These are phyloP conservation scores for Darevskia nairensis DNA, from an alignment of 2,797 vertebrate species.

Conservation along the genomic window DNA sequence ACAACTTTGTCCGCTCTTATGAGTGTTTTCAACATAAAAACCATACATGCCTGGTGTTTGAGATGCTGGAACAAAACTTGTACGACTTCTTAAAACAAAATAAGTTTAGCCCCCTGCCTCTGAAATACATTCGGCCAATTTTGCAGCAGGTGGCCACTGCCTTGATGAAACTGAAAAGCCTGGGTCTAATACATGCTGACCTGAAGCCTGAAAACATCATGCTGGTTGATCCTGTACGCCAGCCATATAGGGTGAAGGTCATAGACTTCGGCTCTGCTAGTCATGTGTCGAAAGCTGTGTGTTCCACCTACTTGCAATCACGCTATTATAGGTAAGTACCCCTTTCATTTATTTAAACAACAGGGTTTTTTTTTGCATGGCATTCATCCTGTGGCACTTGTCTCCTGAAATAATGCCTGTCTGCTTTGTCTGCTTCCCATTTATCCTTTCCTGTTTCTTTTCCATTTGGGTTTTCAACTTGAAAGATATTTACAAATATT, in stretches of 20 bases:
- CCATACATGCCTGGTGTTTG: slow-evolving; percentile 98
- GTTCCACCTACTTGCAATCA: slow-evolving; percentile 97
- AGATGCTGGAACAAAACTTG: slow-evolving; percentile 99
- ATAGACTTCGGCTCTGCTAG: slow-evolving; percentile 98
- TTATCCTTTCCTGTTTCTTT: neutral
- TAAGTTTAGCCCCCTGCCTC: slow-evolving; percentile 96
- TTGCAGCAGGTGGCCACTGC: slow-evolving; percentile 97
- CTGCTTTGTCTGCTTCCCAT: neutral
- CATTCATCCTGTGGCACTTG: neutral
- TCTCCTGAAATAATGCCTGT: neutral
- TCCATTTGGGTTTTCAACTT: neutral
- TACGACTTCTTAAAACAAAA: slow-evolving; percentile 99
- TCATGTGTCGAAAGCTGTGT: slow-evolving; percentile 96
- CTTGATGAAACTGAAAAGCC: slow-evolving; percentile 95
- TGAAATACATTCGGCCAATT: slow-evolving; percentile 96
- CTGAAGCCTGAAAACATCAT: slow-evolving; percentile 99
- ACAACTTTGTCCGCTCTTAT: slow-evolving; percentile 97
- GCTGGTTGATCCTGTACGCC: slow-evolving; percentile 94
- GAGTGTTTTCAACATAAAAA: slow-evolving; percentile 99
- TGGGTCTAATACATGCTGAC: slow-evolving; percentile 96
- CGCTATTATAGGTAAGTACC: slow-evolving; percentile 92
- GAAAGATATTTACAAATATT: neutral
- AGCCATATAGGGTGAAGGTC: slow-evolving; percentile 97
- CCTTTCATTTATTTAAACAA: neutral
- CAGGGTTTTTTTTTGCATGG: neutral